A percentile compares a stretch with the other conserved stretches of the same genome.
Conservation (phyloP, 2,888 invertebrate genomes). For the Smittia aterrima region DNA sequence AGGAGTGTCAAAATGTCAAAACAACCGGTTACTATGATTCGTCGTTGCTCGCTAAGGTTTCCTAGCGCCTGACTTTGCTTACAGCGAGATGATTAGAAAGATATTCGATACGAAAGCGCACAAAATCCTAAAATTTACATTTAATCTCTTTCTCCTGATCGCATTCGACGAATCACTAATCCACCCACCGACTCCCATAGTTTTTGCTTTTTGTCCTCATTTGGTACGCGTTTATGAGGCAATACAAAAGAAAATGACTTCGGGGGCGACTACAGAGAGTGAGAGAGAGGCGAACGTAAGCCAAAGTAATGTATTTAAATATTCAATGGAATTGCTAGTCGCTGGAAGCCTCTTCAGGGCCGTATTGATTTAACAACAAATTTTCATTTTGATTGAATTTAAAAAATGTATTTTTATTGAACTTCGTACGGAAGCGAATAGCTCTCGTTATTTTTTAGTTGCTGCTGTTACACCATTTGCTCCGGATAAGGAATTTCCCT, state of each 20-base stretch:
- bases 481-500: neutral
- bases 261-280: too few species aligned
- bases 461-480: neutral
- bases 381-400: slow-evolving; percentile 37
- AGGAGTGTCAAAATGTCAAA: neutral
- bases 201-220: too few species aligned
- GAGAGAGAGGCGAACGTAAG: too few species aligned
- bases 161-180: too few species aligned
- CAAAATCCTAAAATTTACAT: neutral
- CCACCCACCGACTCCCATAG: too few species aligned
- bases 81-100: neutral
- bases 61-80: too few species aligned
- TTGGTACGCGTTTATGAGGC: too few species aligned
- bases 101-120: neutral
- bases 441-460: neutral
- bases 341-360: too few species aligned
- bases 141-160: neutral
- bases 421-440: slow-evolving; percentile 9
- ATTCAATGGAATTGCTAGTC: neutral
- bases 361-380: slow-evolving; percentile 30
- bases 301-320: neutral
- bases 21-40: neutral
- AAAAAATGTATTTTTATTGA: slow-evolving; percentile 39
- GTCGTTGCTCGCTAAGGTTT: too few species aligned
- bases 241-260: too few species aligned